Conservation (phyloP, 2,888 invertebrate genomes). For the Folsomia candida region DNA sequence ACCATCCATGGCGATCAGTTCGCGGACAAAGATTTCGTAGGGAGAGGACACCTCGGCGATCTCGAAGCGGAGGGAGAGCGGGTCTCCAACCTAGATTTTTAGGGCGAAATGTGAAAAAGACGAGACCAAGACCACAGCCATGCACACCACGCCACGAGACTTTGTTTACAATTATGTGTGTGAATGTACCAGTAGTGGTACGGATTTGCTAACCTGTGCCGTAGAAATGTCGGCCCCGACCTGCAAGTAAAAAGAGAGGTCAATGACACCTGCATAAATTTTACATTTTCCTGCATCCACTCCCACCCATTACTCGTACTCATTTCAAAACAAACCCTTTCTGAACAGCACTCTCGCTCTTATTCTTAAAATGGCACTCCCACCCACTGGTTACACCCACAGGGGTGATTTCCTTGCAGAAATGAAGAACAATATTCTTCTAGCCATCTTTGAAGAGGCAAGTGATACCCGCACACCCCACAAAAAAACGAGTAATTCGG, state of each 20-base stretch:
- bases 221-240: slow-evolving; percentile 55
- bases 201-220: slow-evolving; percentile 54
- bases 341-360: too few relatives aligned
- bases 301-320: not conserved
- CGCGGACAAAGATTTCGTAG: slow-evolving; percentile 58
- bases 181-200: slow-evolving; percentile 29
- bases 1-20: slow-evolving; percentile 57
- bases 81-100: slow-evolving; percentile 55
- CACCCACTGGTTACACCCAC: not conserved
- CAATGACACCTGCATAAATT: too few relatives aligned
- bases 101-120: not conserved
- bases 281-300: not conserved
- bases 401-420: not conserved
- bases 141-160: too few relatives aligned
- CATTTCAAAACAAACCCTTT: too few relatives aligned
- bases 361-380: too few relatives aligned
- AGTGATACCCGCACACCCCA: not conserved
- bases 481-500: not conserved
- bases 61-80: slow-evolving; percentile 56
- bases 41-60: slow-evolving; percentile 55
- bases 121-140: not conserved
- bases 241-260: too few relatives aligned
- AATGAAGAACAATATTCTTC: not conserved
- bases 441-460: not conserved
- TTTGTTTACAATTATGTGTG: not conserved